Percentiles rank a stretch among this genome's conserved stretches.
Evolutionary conservation across 2,113 vertebrate species (phyloP).

Genomic region (Serinus canaria): DNA sequence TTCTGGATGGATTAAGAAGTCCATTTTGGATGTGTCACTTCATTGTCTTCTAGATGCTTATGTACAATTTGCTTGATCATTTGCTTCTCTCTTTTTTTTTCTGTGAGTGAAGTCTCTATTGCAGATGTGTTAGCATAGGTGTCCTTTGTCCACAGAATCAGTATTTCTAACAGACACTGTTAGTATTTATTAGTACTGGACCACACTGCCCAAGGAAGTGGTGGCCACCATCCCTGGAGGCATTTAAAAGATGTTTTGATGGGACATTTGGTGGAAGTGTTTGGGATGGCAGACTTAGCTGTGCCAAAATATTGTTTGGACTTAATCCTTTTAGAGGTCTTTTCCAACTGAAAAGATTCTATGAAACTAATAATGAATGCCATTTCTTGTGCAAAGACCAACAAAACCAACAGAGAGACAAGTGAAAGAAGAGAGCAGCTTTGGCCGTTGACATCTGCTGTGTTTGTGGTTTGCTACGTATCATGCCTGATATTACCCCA

Average conservation of each 20-base stretch:
- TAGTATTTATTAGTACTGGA: background rate
- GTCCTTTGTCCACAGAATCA: background rate
- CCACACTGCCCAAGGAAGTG: background rate
- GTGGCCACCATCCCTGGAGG: background rate
- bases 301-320: background rate
- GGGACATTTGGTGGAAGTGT: background rate
- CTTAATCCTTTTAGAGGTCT: background rate
- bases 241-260: background rate
- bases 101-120: background rate
- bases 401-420: background rate
- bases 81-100: background rate
- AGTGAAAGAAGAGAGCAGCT: background rate
- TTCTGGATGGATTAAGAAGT: background rate
- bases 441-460: background rate
- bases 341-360: background rate
- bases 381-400: background rate
- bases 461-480: background rate
- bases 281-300: background rate
- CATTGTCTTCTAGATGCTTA: background rate
- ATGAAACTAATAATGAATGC: background rate
- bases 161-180: background rate
- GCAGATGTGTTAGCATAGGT: background rate
- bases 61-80: background rate
- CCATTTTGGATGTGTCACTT: background rate
- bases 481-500: accelerated